These are phyloP conservation scores for Poeciliopsis occidentalis DNA, from an alignment of 2,113 vertebrate genomes.

Conservation along the genomic window DNA sequence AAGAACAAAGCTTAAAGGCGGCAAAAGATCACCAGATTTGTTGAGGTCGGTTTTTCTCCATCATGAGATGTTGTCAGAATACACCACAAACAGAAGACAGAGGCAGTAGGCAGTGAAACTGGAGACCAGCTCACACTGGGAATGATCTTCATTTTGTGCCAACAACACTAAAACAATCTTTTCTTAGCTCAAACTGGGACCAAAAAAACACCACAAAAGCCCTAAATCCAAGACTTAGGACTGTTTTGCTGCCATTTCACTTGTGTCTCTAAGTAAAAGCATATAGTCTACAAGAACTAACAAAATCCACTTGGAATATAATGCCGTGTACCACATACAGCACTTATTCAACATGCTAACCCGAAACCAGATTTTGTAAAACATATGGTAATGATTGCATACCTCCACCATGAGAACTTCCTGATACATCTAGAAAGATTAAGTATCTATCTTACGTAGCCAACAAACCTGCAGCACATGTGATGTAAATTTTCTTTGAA, in stretches of 20 bases:
- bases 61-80: too few relatives aligned
- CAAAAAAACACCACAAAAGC: too few relatives aligned
- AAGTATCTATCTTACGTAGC: background rate
- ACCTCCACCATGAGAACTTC: background rate
- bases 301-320: background rate
- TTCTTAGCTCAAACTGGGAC: too few relatives aligned
- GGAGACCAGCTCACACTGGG: too few relatives aligned
- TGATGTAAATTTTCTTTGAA: constrained; percentile 12
- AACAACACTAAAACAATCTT: too few relatives aligned
- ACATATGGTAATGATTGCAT: background rate
- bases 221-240: background rate
- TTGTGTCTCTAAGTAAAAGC: background rate
- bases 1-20: too few relatives aligned
- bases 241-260: background rate
- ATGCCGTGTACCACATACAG: background rate
- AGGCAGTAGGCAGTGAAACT: too few relatives aligned
- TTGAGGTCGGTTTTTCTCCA: too few relatives aligned
- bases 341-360: background rate
- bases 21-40: too few relatives aligned
- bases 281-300: background rate
- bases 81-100: too few relatives aligned
- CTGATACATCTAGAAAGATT: background rate
- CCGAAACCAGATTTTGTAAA: background rate
- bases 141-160: too few relatives aligned
- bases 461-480: background rate